A percentile compares a stretch with the other conserved stretches of the same genome.
phyloP scores from a whole-genome alignment of 1,140 invertebrate species.

The Neodiprion pinetum region DNA sequence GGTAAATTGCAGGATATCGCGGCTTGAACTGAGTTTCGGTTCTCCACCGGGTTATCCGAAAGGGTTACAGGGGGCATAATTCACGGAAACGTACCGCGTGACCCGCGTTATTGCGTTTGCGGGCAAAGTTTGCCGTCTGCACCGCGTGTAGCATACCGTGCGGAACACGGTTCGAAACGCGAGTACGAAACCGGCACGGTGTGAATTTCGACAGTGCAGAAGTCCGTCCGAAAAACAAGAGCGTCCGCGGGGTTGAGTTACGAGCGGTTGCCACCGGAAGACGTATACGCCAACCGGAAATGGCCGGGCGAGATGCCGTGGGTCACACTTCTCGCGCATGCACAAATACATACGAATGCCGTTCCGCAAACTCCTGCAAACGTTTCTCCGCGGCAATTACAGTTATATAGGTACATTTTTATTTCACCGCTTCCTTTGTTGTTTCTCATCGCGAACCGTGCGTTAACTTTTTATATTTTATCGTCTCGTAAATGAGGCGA shows the following conservation, averaged over 20 bases:
- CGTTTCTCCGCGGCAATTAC: too few relatives aligned
- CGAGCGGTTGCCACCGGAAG: background rate
- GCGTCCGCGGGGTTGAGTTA: background rate
- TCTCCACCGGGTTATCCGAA: background rate
- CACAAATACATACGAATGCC: background rate
- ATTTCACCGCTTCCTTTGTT: too few relatives aligned
- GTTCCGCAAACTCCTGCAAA: background rate
- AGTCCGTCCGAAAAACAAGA: background rate
- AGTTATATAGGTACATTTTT: too few relatives aligned
- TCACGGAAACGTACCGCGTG: background rate
- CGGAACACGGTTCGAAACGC: too few relatives aligned
- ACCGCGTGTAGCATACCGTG: too few relatives aligned
- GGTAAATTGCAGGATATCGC: background rate
- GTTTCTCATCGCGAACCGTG: too few relatives aligned
- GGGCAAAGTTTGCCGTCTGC: too few relatives aligned
- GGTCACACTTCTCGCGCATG: background rate
- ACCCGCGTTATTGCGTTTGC: too few relatives aligned
- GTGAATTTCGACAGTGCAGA: background rate
- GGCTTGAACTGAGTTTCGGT: background rate
- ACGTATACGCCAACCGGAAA: background rate
- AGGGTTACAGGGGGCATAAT: background rate
- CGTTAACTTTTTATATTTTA: too few relatives aligned
- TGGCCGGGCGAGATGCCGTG: background rate
- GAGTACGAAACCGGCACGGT: too few relatives aligned
- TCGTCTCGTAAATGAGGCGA: too few relatives aligned